A percentile compares a stretch with the other conserved stretches of the same genome.
Evolutionary conservation across 2,113 vertebrate genomes (phyloP).

Genomic region (Ailuropoda melanoleuca): DNA sequence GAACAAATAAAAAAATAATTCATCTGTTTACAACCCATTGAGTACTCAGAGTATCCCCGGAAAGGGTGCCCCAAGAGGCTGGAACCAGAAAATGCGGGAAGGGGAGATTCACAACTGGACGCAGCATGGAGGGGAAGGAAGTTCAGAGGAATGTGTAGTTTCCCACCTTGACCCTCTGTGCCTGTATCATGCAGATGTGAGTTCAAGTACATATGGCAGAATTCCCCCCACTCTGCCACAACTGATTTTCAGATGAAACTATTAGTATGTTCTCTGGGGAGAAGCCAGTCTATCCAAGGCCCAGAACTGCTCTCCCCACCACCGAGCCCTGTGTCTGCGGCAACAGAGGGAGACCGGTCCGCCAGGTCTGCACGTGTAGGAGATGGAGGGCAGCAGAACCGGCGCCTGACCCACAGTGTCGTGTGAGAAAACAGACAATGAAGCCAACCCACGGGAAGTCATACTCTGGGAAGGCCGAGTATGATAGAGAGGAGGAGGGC

Average conservation of each 20-base stretch:
- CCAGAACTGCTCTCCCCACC: neutral
- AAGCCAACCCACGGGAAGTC: neutral
- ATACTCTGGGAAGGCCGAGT: too few relatives aligned
- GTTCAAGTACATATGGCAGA: neutral
- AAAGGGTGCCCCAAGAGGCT: neutral
- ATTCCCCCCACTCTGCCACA: neutral
- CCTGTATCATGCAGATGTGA: neutral
- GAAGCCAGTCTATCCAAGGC: neutral
- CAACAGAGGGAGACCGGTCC: too few relatives aligned
- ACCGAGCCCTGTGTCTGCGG: too few relatives aligned
- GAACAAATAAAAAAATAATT: neutral
- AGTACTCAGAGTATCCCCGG: neutral
- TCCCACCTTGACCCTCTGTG: neutral
- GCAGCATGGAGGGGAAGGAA: too few relatives aligned
- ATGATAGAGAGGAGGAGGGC: neutral
- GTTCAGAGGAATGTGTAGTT: neutral
- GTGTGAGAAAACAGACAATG: neutral
- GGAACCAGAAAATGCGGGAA: neutral
- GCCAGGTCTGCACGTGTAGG: neutral
- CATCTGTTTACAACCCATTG: neutral
- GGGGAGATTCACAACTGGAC: accelerated
- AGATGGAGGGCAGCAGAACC: neutral
- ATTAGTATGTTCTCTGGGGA: neutral
- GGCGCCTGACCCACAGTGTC: accelerated
- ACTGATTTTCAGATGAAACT: neutral